These are phyloP conservation scores for Lutjanus erythropterus DNA, from an alignment of 2,113 vertebrate genomes.

Conservation along the genomic window DNA sequence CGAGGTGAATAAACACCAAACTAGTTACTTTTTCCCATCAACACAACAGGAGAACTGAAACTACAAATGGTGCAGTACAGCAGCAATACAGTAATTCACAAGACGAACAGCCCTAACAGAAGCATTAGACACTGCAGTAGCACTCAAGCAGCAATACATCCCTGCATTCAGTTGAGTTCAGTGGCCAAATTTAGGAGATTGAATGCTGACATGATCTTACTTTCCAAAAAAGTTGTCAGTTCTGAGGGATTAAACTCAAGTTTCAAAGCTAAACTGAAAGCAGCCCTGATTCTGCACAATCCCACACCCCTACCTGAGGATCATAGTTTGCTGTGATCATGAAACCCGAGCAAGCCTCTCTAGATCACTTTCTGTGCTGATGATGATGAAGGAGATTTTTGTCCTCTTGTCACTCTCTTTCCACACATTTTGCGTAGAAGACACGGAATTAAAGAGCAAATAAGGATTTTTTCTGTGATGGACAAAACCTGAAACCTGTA, in stretches of 20 bases:
- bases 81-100: neutral
- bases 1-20: neutral
- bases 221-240: neutral
- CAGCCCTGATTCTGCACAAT: too few species aligned
- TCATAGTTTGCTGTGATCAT: neutral
- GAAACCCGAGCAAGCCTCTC: neutral
- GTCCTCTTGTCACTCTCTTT: neutral
- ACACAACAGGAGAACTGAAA: neutral
- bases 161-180: neutral
- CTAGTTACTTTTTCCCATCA: neutral
- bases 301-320: neutral
- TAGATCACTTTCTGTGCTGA: neutral
- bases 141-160: neutral
- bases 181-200: neutral
- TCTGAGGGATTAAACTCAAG: neutral
- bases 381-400: neutral
- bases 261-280: neutral
- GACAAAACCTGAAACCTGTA: neutral
- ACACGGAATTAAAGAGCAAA: neutral
- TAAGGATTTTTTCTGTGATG: neutral
- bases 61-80: neutral
- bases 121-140: neutral
- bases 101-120: neutral
- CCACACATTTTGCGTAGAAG: neutral
- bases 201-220: neutral